Evolutionary conservation across 2,113 vertebrate species (phyloP).

Genomic region (Zootoca vivipara): DNA sequence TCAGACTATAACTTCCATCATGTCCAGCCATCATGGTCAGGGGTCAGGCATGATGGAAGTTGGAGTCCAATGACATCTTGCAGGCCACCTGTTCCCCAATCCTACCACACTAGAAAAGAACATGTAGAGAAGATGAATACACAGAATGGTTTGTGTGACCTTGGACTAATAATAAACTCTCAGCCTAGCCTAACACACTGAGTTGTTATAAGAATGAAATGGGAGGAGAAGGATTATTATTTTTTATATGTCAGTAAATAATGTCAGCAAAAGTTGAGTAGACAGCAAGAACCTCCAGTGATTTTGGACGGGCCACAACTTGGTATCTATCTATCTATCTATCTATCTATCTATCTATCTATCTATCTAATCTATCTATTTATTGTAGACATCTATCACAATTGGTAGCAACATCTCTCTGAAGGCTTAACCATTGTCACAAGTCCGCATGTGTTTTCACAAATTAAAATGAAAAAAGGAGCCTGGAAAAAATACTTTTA

Average conservation of each 20-base stretch:
- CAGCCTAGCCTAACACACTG: too few species aligned
- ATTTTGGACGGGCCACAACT: neutral
- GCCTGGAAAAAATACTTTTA: slow-evolving; percentile 50
- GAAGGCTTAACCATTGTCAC: slow-evolving; percentile 34
- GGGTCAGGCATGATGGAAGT: too few species aligned
- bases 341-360: neutral
- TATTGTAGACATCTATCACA: neutral
- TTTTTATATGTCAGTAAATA: too few species aligned
- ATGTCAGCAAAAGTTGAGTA: neutral
- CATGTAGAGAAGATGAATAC: too few species aligned
- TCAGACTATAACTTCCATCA: too few species aligned
- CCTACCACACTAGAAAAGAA: too few species aligned
- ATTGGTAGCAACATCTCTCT: slow-evolving; percentile 15
- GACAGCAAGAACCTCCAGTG: neutral
- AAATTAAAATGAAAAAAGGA: slow-evolving; percentile 49
- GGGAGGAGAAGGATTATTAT: too few species aligned
- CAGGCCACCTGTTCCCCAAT: too few species aligned
- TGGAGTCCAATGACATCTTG: too few species aligned
- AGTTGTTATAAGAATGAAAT: neutral
- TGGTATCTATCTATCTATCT: neutral
- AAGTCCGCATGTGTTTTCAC: slow-evolving; percentile 29
- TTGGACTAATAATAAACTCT: too few species aligned
- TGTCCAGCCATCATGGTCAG: too few species aligned
- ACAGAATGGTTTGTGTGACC: too few species aligned
- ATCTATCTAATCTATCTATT: neutral